Conservation (phyloP, 2,797 vertebrate genomes). For the Hipposideros larvatus region DNA sequence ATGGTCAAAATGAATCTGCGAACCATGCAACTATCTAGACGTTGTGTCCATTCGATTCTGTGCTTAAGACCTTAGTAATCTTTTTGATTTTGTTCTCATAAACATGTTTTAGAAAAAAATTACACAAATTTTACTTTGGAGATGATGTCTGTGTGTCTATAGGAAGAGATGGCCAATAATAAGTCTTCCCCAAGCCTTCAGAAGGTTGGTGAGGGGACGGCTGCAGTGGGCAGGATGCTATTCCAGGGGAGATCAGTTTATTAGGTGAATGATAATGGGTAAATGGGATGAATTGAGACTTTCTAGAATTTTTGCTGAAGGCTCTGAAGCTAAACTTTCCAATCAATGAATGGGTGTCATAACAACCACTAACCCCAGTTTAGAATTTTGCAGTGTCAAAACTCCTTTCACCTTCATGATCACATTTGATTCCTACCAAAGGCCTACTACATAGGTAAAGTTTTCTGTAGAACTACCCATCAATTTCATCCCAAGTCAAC, state of each 20-base stretch:
- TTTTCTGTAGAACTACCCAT: not conserved
- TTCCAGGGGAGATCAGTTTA: not conserved
- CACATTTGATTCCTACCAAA: not conserved
- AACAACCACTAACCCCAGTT: not conserved
- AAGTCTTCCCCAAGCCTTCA: not conserved
- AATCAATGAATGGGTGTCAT: not conserved
- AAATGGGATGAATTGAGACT: not conserved
- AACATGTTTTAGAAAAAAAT: not conserved
- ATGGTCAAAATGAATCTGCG: not conserved
- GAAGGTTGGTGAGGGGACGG: not conserved
- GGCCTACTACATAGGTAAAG: not conserved
- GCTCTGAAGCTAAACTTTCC: not conserved
- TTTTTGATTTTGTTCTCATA: not conserved
- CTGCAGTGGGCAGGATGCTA: not conserved
- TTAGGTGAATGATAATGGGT: not conserved
- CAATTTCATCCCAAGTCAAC: not conserved
- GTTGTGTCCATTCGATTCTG: not conserved
- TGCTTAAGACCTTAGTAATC: not conserved
- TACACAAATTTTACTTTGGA: not conserved
- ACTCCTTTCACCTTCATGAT: not conserved
- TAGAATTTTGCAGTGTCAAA: not conserved
- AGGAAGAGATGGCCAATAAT: not conserved
- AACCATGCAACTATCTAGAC: not conserved
- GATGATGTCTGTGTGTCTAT: not conserved
- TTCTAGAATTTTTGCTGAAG: slow-evolving; percentile 6